Evolutionary conservation across 2,113 vertebrate genomes (phyloP), one percentile per base, ranked within the genome.

Genomic region (Zosterops japonicus): DNA sequence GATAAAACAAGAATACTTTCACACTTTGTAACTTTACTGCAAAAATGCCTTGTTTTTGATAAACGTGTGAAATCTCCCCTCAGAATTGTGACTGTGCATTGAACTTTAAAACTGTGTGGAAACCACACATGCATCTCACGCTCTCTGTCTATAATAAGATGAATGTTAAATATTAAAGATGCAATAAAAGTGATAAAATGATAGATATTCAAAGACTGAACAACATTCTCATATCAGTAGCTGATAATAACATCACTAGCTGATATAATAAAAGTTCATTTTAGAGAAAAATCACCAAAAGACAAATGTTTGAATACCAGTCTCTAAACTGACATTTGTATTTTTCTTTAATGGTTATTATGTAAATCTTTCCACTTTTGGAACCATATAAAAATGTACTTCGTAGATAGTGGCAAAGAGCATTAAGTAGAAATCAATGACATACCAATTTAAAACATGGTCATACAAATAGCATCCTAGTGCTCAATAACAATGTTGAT

Each of bases 1-100:
- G 97, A 98, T 98, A 98, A 98, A 98, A 98, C 97, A 98, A 97
- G 97, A 98, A 98, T 98, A 98, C 94, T 97, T 98, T 98, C 97
- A 98, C 98, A 98, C 98, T 98, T 98, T 96, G 96, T 96, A 97
- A 98, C 96, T 98, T 98, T 97, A 98, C 97, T 98, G 98, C 97
- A 98, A 98, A 98, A 98, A 96, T 97, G 97, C 92, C 96, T 98
- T 97, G 96, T 98, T 97, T 98, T 98, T 96, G 95, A 97, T 98
- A 97, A 98, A 98, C 21, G 98, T 98, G 97, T 98, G 98, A 98
- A 97, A 98, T 98, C 96, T 98, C 97, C 98, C 97, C 94, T 98
- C 97, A 98, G 98, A 98, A 97, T 97, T 98, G 96, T 98, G 97
- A 98, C 96, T 98, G 98, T 97, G 97, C 98, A 98, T 82, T 98